Percentiles rank a stretch among this genome's conserved stretches.
Evolutionary conservation across 2,888 invertebrate genomes (phyloP).

Genomic region (Anodontia alba): DNA sequence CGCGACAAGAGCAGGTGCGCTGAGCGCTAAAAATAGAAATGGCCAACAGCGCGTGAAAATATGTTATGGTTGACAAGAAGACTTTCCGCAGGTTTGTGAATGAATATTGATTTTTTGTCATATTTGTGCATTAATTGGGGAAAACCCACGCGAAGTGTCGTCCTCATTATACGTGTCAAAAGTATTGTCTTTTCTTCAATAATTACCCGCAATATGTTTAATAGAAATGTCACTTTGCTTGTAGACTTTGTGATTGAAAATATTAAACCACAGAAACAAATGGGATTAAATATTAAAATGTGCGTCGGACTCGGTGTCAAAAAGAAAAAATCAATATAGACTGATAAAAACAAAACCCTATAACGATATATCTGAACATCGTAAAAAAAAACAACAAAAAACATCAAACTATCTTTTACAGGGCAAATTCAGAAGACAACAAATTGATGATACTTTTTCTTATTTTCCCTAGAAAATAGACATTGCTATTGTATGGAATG

Average conservation of each 20-base stretch:
- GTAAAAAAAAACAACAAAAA: too few relatives aligned
- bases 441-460: too few relatives aligned
- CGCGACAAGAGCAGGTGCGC: constrained; percentile 63
- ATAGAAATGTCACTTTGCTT: constrained; percentile 7
- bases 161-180: constrained; percentile 45
- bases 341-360: too few relatives aligned
- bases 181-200: constrained; percentile 48
- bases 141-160: constrained; percentile 52
- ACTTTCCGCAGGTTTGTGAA: constrained; percentile 43
- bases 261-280: constrained; percentile 11
- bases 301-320: neutral
- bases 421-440: too few relatives aligned
- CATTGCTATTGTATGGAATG: too few relatives aligned
- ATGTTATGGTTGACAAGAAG: constrained; percentile 39
- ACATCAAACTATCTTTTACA: too few relatives aligned
- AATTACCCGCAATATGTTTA: constrained; percentile 39
- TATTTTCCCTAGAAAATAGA: too few relatives aligned
- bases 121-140: constrained; percentile 48
- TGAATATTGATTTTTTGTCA: constrained; percentile 60
- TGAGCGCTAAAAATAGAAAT: constrained; percentile 49
- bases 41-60: constrained; percentile 45
- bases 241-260: neutral
- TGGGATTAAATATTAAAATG: neutral
- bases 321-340: neutral
- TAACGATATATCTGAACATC: too few relatives aligned